Base-by-base conservation (phyloP, 2,113 vertebrate species). In the Glareola pratincola region DNA sequence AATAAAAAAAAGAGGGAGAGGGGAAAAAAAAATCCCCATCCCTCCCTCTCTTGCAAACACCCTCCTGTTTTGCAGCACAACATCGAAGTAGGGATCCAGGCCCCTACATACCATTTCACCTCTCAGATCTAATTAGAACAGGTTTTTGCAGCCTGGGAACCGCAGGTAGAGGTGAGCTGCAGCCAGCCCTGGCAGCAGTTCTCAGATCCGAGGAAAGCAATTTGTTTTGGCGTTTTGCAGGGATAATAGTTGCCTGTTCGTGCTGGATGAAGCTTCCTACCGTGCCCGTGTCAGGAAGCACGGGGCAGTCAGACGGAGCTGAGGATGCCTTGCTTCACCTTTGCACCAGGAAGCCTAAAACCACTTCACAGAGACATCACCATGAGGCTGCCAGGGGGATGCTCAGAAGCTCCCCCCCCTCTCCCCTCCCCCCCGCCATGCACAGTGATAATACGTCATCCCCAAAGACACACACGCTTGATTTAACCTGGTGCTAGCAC, bases 391-490 rank as follows among this genome's bases (percentile, higher is more conserved):
- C 24, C 3, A 0, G 11, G 7, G 6, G 19, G 30, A 43, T 48
- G 14, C 32, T 80, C 48, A 30, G 60, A 66, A 53, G 2, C 4
- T 4, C 9, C 22, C 16, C n/a, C n/a, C n/a, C n/a, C n/a, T n/a
- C n/a, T n/a, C n/a, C n/a, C n/a, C n/a, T n/a, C n/a, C n/a, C n/a
- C n/a, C n/a, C n/a, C n/a, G n/a, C n/a, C 5, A 1, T 2, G 2
- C 10, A 7, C 0, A 0, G n/a, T 19, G 12, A 30, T 50, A 71
- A 48, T 1, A 2, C 2, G 4, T 21, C 39, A 22, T 0, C 7
- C 9, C 2, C 14, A 22, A 50, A 59, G 10, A 14, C 27, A 36
- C 4, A 12, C 2, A 10, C 2, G 16, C 15, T 47, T 12, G 29
- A 36, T 51, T 71, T 47, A 50, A 71, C 14, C 17, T 4, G 3